Evolutionary conservation across 2,797 vertebrate species (phyloP).

Genomic region (Anniella stebbinsi): DNA sequence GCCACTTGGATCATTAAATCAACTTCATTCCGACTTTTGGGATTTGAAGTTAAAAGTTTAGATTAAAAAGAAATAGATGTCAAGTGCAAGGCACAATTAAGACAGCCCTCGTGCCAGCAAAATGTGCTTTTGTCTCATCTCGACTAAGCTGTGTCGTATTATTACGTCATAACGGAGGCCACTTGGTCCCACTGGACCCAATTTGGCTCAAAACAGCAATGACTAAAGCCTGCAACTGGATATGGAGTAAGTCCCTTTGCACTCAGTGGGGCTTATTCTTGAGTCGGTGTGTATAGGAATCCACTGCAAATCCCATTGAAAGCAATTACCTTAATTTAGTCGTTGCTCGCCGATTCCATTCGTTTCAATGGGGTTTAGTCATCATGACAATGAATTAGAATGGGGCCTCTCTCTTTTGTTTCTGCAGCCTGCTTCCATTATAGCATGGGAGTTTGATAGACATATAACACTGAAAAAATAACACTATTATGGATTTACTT

Average conservation of each 20-base stretch:
- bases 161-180: background rate
- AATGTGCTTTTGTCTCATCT: conserved; percentile 52
- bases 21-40: conserved; percentile 73
- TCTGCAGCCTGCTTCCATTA: background rate
- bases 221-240: background rate
- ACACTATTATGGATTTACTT: background rate
- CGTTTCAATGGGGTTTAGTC: background rate
- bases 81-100: conserved; percentile 74
- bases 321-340: background rate
- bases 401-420: background rate
- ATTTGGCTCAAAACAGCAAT: background rate
- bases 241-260: background rate
- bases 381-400: background rate
- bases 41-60: conserved; percentile 70
- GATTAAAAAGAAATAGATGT: conserved; percentile 75
- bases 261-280: background rate
- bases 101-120: conserved; percentile 63
- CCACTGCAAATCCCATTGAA: background rate
- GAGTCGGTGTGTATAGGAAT: background rate
- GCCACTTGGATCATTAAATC: conserved; percentile 74
- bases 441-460: background rate
- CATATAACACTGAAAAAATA: too few species aligned
- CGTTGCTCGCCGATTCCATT: background rate
- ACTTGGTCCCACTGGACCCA: background rate
- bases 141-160: background rate